phyloP scores from a whole-genome alignment of 2,888 invertebrate species.

The Petrophora chlorosata region DNA sequence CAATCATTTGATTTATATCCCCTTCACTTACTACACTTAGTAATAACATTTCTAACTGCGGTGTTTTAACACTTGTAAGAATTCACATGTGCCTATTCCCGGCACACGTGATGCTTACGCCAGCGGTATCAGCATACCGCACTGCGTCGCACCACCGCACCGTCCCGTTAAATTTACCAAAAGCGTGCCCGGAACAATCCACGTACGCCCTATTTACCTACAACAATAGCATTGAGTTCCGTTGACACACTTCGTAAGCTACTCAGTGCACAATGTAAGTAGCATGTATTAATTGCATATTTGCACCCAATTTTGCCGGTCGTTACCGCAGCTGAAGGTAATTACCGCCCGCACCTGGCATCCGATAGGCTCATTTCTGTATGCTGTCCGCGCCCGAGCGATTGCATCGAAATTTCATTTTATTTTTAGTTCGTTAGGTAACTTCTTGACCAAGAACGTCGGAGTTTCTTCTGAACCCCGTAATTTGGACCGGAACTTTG shows the following conservation, averaged over 20 bases:
- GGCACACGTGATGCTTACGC: conserved; percentile 27
- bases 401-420: conserved; percentile 53
- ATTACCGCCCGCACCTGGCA: conserved; percentile 32
- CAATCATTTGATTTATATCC: too few relatives aligned
- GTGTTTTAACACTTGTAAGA: too few relatives aligned
- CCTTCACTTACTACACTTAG: too few relatives aligned
- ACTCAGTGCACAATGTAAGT: conserved; percentile 25
- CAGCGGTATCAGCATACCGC: conserved; percentile 52
- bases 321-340: conserved; percentile 32
- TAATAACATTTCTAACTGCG: too few relatives aligned
- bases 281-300: conserved; percentile 41
- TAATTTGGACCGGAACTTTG: conserved; percentile 65
- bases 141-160: conserved; percentile 65
- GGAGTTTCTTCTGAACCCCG: conserved; percentile 58
- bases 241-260: conserved; percentile 48
- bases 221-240: conserved; percentile 45
- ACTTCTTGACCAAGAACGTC: conserved; percentile 43
- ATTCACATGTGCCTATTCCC: conserved; percentile 1
- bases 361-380: conserved; percentile 40
- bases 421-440: conserved; percentile 61
- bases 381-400: conserved; percentile 39
- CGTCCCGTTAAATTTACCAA: conserved; percentile 68
- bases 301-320: conserved; percentile 34
- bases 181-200: conserved; percentile 63
- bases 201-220: conserved; percentile 58